Evolutionary conservation across 2,797 vertebrate genomes (phyloP).

Genomic region (Diplodus puntazzo): DNA sequence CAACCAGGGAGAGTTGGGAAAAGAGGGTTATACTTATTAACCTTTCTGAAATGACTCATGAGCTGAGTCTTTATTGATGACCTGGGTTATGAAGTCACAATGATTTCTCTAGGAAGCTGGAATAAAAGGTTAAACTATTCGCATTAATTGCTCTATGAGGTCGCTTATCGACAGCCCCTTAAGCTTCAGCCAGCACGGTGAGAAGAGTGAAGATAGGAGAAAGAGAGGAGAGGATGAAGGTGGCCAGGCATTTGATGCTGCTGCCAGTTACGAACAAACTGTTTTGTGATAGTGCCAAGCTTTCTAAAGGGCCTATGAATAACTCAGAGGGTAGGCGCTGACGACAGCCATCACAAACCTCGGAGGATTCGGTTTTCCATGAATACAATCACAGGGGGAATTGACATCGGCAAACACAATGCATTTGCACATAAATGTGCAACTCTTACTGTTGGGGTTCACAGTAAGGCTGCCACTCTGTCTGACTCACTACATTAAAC

Average conservation of each 20-base stretch:
- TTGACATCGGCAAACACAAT: constrained; percentile 59
- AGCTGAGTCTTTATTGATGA: constrained; percentile 80
- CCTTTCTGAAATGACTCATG: constrained; percentile 80
- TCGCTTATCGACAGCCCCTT: constrained; percentile 70
- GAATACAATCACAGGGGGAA: constrained; percentile 78
- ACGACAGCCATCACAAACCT: constrained; percentile 58
- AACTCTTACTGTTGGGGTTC: constrained; percentile 48
- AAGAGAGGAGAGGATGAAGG: constrained; percentile 32
- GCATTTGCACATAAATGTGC: constrained; percentile 78
- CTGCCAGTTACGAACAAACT: constrained; percentile 66
- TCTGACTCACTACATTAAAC: constrained; percentile 48
- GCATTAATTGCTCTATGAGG: constrained; percentile 79
- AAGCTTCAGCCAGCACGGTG: constrained; percentile 25
- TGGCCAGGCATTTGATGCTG: constrained; percentile 52
- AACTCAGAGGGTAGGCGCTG: constrained; percentile 57
- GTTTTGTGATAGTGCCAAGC: constrained; percentile 59
- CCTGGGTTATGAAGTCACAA: constrained; percentile 79
- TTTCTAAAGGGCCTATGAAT: constrained; percentile 71
- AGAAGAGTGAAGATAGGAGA: constrained; percentile 11
- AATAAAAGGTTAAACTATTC: constrained; percentile 86
- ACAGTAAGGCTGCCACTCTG: constrained; percentile 36
- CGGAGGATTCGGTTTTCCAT: constrained; percentile 70
- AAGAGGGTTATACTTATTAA: constrained; percentile 81
- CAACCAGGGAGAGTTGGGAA: constrained; percentile 43
- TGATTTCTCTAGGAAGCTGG: constrained; percentile 80